A percentile compares a stretch with the other conserved stretches of the same genome.
These are phyloP conservation scores for Colinus virginianus DNA, from an alignment of 2,113 vertebrate genomes.

Conservation along the genomic window DNA sequence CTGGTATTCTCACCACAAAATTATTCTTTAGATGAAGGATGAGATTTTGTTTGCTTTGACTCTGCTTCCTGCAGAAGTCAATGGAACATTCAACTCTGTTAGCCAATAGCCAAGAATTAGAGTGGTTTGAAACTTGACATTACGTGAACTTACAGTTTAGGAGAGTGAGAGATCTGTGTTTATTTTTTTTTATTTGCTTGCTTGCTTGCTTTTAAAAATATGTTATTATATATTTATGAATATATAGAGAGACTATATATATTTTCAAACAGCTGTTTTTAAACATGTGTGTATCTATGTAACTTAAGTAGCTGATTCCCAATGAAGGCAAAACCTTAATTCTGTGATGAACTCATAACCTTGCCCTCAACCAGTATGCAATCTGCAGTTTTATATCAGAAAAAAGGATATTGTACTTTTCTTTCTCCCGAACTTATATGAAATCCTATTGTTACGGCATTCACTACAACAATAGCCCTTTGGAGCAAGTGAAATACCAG, in stretches of 20 bases:
- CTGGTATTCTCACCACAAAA: not conserved
- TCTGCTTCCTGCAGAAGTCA: not conserved
- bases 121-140: not conserved
- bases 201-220: not conserved
- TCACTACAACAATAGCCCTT: conserved; percentile 56
- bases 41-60: not conserved
- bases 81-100: not conserved
- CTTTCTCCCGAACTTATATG: conserved; percentile 39
- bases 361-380: not conserved
- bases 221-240: not conserved
- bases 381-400: conserved; percentile 36
- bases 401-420: conserved; percentile 47
- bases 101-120: not conserved
- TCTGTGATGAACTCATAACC: conserved; percentile 9
- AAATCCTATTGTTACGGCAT: conserved; percentile 55
- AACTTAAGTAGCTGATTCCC: not conserved
- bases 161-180: not conserved
- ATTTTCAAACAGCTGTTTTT: not conserved
- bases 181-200: not conserved
- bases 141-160: not conserved
- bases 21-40: not conserved
- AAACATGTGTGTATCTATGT: not conserved
- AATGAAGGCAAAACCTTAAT: not conserved
- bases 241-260: not conserved
- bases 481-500: conserved; percentile 36